A percentile compares a stretch with the other conserved stretches of the same genome.
Conservation (phyloP, 2,888 invertebrate species). For the Spilarctia lutea region DNA sequence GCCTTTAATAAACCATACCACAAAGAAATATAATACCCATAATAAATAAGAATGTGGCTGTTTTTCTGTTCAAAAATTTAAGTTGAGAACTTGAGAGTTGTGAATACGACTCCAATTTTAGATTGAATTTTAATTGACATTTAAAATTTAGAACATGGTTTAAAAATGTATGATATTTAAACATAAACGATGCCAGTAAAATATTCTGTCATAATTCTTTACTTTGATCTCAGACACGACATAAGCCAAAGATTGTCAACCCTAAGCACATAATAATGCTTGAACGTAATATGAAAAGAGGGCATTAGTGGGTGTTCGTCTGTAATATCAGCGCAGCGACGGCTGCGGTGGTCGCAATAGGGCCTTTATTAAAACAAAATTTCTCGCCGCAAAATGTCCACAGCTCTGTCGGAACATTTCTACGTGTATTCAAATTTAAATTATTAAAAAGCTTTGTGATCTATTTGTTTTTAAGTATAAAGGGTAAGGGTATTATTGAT, state of each 20-base stretch:
- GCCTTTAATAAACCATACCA: neutral
- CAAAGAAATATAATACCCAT: neutral
- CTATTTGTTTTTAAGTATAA: constrained; percentile 12
- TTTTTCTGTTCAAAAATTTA: neutral
- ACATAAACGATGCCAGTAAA: constrained; percentile 40
- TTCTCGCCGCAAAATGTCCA: constrained; percentile 81
- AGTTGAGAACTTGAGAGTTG: neutral
- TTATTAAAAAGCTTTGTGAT: constrained; percentile 54
- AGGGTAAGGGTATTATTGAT: neutral
- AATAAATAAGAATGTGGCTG: neutral
- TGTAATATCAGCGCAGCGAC: constrained; percentile 78
- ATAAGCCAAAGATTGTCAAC: constrained; percentile 77
- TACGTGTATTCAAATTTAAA: constrained; percentile 57
- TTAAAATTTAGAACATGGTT: neutral
- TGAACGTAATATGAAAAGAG: constrained; percentile 81
- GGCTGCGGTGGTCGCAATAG: constrained; percentile 76
- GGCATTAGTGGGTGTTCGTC: constrained; percentile 82
- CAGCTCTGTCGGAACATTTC: constrained; percentile 66
- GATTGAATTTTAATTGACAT: neutral
- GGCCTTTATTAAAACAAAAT: constrained; percentile 86
- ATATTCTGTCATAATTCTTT: constrained; percentile 51
- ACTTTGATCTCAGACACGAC: constrained; percentile 61
- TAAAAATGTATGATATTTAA: constrained; percentile 26
- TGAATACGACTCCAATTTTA: neutral
- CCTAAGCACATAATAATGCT: constrained; percentile 81